Percentiles rank a stretch among this genome's conserved stretches.
phyloP scores from a whole-genome alignment of 2,113 vertebrate species.

The Oncorhynchus tshawytscha region DNA sequence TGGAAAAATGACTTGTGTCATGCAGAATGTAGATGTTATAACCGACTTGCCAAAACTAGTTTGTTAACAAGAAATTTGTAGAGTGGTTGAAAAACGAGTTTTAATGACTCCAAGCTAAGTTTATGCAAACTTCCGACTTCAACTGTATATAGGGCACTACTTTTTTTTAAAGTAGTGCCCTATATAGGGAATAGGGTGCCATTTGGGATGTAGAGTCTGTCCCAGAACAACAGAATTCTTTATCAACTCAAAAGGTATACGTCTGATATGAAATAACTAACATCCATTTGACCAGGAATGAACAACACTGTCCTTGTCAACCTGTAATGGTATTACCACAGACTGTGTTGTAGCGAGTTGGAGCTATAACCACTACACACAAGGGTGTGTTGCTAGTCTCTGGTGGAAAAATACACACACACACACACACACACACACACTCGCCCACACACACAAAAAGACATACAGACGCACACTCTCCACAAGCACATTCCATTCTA shows the following conservation, averaged over 20 bases:
- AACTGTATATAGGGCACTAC: no score
- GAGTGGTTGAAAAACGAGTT: no score
- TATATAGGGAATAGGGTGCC: no score
- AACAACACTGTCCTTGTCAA: constrained; percentile 26
- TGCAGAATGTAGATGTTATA: no score
- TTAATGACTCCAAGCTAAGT: no score
- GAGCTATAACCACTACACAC: constrained; percentile 44
- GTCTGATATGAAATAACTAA: neutral
- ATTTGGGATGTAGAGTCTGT: neutral
- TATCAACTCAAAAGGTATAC: neutral
- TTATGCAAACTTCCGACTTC: no score
- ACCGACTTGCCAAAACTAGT: no score
- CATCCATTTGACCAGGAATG: neutral
- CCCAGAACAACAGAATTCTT: neutral
- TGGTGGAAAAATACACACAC: neutral
- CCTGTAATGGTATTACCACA: constrained; percentile 23
- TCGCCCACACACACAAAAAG: no score
- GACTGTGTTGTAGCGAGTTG: constrained; percentile 33
- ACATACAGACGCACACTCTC: constrained; percentile 38
- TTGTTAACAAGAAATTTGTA: no score
- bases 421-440: neutral
- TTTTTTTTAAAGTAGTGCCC: no score
- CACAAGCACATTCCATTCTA: constrained; percentile 65
- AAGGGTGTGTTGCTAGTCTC: constrained; percentile 47
- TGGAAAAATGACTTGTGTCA: no score